Percentiles rank a stretch among this genome's conserved stretches.
Conservation (phyloP, 2,888 invertebrate genomes). For the Pollenia labialis region DNA sequence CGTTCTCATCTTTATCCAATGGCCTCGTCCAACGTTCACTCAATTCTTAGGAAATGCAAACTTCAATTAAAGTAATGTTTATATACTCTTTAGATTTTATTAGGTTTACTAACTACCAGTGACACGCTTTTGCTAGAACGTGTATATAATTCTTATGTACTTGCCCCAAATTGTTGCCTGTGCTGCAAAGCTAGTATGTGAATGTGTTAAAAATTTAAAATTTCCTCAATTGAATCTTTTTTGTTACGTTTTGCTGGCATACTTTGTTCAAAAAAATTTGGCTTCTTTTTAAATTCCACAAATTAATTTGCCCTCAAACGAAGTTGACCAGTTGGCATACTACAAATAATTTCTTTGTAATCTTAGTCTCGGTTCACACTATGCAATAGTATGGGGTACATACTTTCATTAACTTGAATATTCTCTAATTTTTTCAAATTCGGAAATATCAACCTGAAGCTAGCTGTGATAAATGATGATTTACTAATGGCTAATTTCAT, state of each 20-base stretch:
- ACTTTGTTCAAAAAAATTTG: background rate
- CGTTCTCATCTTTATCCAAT: background rate
- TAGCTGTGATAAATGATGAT: too few relatives aligned
- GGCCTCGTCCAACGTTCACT: conserved; percentile 4
- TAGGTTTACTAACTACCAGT: background rate
- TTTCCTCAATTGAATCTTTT: conserved; percentile 33
- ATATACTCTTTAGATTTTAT: conserved; percentile 43
- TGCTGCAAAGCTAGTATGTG: conserved; percentile 19
- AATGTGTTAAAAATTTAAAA: conserved; percentile 32
- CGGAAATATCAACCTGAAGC: too few relatives aligned
- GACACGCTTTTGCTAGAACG: background rate
- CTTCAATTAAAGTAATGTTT: conserved; percentile 57
- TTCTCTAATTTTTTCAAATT: too few relatives aligned
- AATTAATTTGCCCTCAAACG: too few relatives aligned
- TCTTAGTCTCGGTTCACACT: too few relatives aligned
- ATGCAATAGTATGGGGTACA: too few relatives aligned
- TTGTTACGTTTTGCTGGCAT: background rate
- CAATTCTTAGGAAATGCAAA: conserved; percentile 49
- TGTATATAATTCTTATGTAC: conserved; percentile 23
- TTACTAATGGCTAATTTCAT: too few relatives aligned
- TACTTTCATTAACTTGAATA: too few relatives aligned
- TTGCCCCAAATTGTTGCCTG: conserved; percentile 39
- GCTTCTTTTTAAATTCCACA: conserved; percentile 1
- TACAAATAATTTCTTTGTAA: too few relatives aligned
- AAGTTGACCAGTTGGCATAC: too few relatives aligned